These are phyloP conservation scores for Apis florea DNA, from an alignment of 1,140 invertebrate species.

Conservation along the genomic window DNA sequence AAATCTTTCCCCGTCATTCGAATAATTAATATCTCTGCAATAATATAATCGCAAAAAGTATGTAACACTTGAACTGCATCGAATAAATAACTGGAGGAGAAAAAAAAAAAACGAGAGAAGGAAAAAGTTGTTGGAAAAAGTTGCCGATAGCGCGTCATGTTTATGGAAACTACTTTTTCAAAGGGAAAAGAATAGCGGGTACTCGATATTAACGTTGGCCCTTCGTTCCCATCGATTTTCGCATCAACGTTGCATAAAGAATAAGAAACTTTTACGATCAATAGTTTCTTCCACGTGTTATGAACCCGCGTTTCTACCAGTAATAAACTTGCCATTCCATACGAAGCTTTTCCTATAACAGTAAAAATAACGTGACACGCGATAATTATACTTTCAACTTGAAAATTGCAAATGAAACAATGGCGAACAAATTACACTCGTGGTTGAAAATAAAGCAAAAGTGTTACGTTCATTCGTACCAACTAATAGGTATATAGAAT, in stretches of 20 bases:
- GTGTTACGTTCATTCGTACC: too few relatives aligned
- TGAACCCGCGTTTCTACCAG: constrained; percentile 2
- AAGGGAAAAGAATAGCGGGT: constrained; percentile 11
- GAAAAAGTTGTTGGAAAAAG: constrained; percentile 21
- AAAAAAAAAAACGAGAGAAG: neutral
- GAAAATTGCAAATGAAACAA: neutral
- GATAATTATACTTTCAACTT: neutral
- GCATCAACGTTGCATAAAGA: constrained; percentile 13
- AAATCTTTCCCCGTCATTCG: too few relatives aligned
- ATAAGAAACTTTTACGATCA: constrained; percentile 37
- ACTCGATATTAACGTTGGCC: constrained; percentile 29
- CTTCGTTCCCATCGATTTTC: constrained; percentile 1
- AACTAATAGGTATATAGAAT: too few relatives aligned
- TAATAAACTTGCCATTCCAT: neutral
- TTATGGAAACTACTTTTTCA: constrained; percentile 42
- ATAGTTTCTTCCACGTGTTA: constrained; percentile 14
- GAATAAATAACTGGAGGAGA: neutral
- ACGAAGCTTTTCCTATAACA: neutral
- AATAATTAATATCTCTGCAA: too few relatives aligned
- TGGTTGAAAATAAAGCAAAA: too few relatives aligned
- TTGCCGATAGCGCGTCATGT: constrained; percentile 3
- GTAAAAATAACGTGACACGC: neutral
- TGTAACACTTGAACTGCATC: neutral
- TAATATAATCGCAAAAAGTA: too few relatives aligned
- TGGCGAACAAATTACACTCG: neutral